A percentile compares a stretch with the other conserved stretches of the same genome.
Conservation (phyloP, 2,797 vertebrate species). For the Ara ararauna region DNA sequence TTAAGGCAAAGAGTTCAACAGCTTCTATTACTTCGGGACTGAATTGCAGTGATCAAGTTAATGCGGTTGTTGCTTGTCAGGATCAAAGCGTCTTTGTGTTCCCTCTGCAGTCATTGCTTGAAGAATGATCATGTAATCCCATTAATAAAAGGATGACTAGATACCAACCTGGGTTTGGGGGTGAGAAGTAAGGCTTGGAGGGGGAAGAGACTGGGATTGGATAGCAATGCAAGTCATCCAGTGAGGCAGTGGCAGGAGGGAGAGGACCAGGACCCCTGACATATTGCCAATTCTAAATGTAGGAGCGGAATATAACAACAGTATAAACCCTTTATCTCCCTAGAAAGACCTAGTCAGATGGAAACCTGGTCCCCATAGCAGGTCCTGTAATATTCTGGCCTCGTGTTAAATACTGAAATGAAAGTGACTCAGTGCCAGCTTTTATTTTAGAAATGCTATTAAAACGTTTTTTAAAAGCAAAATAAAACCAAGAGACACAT, state of each 20-base stretch:
- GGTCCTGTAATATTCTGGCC: neutral
- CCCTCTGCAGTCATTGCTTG: neutral
- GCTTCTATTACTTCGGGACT: neutral
- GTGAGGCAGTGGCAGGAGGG: neutral
- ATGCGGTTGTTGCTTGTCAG: neutral
- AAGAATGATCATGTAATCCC: neutral
- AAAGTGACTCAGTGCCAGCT: constrained; percentile 9
- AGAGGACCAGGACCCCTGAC: neutral
- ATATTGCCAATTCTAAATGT: neutral
- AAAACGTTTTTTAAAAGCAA: constrained; percentile 9
- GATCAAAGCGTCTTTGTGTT: neutral
- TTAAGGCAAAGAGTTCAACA: neutral
- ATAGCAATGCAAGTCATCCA: neutral
- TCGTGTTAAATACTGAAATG: neutral
- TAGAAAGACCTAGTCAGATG: neutral
- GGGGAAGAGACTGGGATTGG: neutral
- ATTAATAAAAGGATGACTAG: neutral
- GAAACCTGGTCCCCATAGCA: neutral
- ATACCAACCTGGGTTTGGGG: neutral
- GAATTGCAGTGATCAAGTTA: neutral
- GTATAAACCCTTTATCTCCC: neutral
- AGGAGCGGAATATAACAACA: neutral
- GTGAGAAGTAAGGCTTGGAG: neutral
- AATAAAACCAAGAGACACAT: constrained; percentile 30
- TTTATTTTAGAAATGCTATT: constrained; percentile 51